These are phyloP conservation scores for Pangasianodon hypophthalmus DNA, from an alignment of 2,113 vertebrate species.

Conservation along the genomic window DNA sequence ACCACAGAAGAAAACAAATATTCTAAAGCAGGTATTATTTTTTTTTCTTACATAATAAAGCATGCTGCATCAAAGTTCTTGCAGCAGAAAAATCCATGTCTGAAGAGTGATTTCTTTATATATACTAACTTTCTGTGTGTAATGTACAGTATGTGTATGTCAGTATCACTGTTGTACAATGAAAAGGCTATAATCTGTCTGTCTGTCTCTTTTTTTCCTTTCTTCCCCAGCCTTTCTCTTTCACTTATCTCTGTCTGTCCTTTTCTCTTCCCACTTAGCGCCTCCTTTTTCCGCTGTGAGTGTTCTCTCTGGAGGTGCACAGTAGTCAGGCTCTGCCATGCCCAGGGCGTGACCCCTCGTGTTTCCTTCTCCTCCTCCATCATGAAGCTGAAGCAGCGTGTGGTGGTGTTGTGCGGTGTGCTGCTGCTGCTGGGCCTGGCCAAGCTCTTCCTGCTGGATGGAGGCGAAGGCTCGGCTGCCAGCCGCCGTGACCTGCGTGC, in stretches of 20 bases:
- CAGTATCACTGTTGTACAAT: background rate
- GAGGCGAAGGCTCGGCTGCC: conserved; percentile 90
- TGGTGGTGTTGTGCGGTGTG: conserved; percentile 90
- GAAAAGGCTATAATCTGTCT: conserved; percentile 11
- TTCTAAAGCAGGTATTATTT: background rate
- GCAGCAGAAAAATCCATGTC: background rate
- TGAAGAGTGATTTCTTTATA: background rate
- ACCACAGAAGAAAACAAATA: background rate
- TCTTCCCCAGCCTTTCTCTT: background rate
- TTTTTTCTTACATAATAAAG: background rate
- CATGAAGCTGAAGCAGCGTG: conserved; percentile 99
- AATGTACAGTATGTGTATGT: background rate
- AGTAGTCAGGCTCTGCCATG: conserved; percentile 59
- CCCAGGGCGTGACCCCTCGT: conserved; percentile 64
- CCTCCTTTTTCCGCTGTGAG: background rate
- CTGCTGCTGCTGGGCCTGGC: conserved; percentile 96
- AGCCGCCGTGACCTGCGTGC: conserved; percentile 90
- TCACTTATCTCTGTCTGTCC: background rate
- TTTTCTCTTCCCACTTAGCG: conserved; percentile 4
- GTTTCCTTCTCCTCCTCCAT: conserved; percentile 22
- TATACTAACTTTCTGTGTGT: background rate
- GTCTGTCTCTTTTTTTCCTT: conserved; percentile 9
- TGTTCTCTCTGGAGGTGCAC: background rate
- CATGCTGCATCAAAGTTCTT: background rate
- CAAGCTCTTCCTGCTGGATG: conserved; percentile 96